Conservation (phyloP, 2,888 invertebrate genomes). For the Meteorus cinctellus region DNA sequence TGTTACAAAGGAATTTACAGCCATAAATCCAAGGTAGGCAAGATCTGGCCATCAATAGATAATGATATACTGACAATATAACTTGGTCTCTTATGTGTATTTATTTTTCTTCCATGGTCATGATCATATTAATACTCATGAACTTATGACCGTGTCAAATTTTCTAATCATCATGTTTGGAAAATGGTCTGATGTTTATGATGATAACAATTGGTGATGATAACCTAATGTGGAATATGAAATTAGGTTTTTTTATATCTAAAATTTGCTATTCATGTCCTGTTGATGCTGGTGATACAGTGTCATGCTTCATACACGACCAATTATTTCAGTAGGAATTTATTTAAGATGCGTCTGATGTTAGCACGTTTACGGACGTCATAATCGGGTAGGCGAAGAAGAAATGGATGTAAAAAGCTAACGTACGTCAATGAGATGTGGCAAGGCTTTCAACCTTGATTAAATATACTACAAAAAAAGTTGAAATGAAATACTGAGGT, state of each 20-base stretch:
- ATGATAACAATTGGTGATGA: too few species aligned
- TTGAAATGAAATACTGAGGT: constrained; percentile 34
- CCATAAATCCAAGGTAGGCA: constrained; percentile 9
- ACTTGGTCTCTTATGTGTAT: constrained; percentile 2
- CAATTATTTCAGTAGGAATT: background rate
- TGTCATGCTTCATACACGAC: background rate
- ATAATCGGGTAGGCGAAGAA: constrained; percentile 36
- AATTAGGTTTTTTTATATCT: too few species aligned
- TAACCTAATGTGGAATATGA: too few species aligned
- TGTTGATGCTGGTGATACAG: too few species aligned
- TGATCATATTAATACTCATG: constrained; percentile 24
- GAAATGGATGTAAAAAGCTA: constrained; percentile 36
- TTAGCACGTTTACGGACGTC: constrained; percentile 34
- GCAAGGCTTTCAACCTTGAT: constrained; percentile 42
- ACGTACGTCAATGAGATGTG: background rate
- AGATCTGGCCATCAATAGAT: constrained; percentile 6
- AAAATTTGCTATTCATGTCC: too few species aligned
- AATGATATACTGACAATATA: background rate
- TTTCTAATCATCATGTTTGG: background rate
- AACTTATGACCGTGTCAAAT: constrained; percentile 7
- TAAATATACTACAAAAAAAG: constrained; percentile 42
- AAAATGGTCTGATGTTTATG: too few species aligned
- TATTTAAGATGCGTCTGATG: background rate
- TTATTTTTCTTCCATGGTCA: constrained; percentile 10
- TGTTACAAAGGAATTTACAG: background rate